Evolutionary conservation across 35 echinoderm and acorn worm species (phyloP).

Genomic region (Amphiura filiformis): DNA sequence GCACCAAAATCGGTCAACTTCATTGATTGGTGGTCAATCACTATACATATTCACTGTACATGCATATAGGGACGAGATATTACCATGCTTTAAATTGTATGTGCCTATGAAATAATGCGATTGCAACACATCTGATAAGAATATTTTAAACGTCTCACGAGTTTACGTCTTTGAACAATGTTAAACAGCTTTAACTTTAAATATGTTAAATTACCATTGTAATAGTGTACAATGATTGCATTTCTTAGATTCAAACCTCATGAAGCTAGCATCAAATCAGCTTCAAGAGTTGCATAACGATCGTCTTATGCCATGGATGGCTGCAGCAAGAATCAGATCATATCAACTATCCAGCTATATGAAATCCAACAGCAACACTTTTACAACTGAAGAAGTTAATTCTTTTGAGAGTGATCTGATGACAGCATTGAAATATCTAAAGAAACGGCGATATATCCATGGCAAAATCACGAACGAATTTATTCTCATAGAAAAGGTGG

Average conservation of each 20-base stretch:
- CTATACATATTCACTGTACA: no score
- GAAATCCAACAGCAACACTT: neutral
- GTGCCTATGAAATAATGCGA: no score
- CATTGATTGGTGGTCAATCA: no score
- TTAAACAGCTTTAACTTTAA: no score
- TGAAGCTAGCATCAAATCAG: neutral
- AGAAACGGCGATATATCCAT: neutral
- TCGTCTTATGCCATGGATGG: neutral
- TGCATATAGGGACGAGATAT: no score
- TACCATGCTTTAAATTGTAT: no score
- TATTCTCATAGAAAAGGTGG: neutral
- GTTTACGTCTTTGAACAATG: no score
- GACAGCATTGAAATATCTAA: neutral
- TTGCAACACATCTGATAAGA: no score
- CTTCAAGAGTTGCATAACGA: neutral
- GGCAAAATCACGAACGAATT: neutral
- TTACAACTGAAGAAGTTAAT: neutral
- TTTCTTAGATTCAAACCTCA: neutral
- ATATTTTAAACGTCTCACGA: no score
- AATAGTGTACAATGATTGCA: neutral
- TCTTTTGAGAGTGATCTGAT: conserved; percentile 3
- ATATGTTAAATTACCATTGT: no score
- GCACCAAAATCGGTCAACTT: no score
- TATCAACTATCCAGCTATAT: neutral
- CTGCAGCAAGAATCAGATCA: neutral